Percentiles rank a stretch among this genome's conserved stretches.
Evolutionary conservation across 2,888 invertebrate genomes (phyloP).

Genomic region (Idaea aversata): DNA sequence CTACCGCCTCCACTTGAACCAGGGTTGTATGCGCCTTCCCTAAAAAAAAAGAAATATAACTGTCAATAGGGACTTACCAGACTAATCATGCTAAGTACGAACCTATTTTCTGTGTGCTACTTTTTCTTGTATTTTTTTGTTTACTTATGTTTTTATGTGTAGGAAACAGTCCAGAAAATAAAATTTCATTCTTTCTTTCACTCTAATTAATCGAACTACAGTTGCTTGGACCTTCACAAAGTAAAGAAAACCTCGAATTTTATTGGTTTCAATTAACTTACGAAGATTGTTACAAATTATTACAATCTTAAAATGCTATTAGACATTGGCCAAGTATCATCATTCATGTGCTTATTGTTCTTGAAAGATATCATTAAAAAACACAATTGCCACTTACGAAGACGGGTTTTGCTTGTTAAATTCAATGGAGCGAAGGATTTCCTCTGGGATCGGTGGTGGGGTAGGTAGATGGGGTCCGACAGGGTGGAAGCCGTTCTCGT

Average conservation of each 20-base stretch:
- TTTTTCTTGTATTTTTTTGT: too few relatives aligned
- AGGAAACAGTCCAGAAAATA: neutral
- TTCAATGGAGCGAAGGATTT: slow-evolving; percentile 77
- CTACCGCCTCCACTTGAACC: slow-evolving; percentile 41
- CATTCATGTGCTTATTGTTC: neutral
- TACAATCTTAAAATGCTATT: too few relatives aligned
- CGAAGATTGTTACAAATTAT: neutral
- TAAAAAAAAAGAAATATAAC: slow-evolving; percentile 36
- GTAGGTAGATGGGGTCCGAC: slow-evolving; percentile 82
- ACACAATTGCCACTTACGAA: slow-evolving; percentile 51
- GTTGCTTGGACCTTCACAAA: neutral
- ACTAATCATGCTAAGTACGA: too few relatives aligned
- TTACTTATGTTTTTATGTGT: too few relatives aligned
- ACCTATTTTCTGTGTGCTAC: too few relatives aligned
- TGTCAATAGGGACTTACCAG: neutral
- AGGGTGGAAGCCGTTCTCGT: slow-evolving; percentile 86
- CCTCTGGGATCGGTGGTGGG: slow-evolving; percentile 75
- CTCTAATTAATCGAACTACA: neutral
- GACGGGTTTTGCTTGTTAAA: slow-evolving; percentile 71
- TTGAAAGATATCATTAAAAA: neutral
- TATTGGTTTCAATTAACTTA: neutral
- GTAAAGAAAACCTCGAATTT: neutral
- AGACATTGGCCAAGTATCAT: too few relatives aligned
- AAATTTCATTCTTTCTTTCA: neutral
- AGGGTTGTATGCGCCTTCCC: slow-evolving; percentile 67